phyloP scores from a whole-genome alignment of 2,888 invertebrate species.

The Abrostola tripartita region DNA sequence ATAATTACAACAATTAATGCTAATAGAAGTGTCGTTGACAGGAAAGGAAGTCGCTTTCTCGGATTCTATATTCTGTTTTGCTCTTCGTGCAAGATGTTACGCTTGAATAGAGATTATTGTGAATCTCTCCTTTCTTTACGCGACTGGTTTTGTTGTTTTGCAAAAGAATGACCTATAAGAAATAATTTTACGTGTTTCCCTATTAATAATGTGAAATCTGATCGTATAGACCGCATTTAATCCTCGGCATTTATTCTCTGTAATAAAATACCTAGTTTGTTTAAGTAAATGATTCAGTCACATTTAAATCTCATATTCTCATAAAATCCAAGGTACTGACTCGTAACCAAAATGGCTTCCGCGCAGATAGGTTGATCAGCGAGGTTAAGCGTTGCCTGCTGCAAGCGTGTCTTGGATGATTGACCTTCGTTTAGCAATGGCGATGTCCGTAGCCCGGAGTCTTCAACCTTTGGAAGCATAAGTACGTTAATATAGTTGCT shows the following conservation, averaged over 20 bases:
- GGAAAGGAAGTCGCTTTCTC: constrained; percentile 15
- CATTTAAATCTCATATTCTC: not conserved
- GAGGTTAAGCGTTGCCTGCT: not conserved
- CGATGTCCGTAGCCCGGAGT: not conserved
- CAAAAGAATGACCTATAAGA: constrained; percentile 33
- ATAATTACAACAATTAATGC: constrained; percentile 23
- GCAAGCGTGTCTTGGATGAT: not conserved
- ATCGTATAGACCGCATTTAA: not conserved
- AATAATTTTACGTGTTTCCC: constrained; percentile 22
- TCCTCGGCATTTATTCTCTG: not conserved
- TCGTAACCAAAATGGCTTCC: not conserved
- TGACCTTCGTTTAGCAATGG: constrained; percentile 1
- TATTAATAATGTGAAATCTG: constrained; percentile 27
- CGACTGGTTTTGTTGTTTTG: constrained; percentile 37
- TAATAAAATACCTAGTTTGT: not conserved
- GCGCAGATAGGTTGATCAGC: not conserved
- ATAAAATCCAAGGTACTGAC: not conserved
- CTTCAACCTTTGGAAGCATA: not conserved
- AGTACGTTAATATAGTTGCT: not conserved
- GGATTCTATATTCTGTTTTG: constrained; percentile 5
- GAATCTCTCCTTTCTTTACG: constrained; percentile 29
- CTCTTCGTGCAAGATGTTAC: constrained; percentile 6
- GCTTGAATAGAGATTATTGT: constrained; percentile 18
- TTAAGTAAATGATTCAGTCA: not conserved
- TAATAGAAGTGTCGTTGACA: constrained; percentile 8